Conservation (phyloP, 2,797 vertebrate genomes). For the Pangasius djambal region DNA sequence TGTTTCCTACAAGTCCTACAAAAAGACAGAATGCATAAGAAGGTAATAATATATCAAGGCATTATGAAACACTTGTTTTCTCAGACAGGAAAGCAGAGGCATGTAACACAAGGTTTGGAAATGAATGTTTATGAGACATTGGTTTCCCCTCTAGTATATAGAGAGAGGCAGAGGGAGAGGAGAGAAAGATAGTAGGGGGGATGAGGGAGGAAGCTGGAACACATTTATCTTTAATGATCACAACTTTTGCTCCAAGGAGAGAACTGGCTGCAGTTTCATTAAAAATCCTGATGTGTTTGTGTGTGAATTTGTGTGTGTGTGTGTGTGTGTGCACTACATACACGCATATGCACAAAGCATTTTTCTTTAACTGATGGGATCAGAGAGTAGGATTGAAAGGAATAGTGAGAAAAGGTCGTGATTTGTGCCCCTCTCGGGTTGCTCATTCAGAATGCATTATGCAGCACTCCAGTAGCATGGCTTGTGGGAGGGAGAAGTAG, state of each 20-base stretch:
- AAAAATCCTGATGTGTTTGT: conserved; percentile 50
- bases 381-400: background rate
- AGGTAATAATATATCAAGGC: background rate
- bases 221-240: conserved; percentile 76
- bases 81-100: conserved; percentile 44
- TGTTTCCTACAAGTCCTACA: background rate
- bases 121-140: conserved; percentile 52
- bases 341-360: conserved; percentile 53
- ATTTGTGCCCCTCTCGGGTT: conserved; percentile 6
- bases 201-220: conserved; percentile 57
- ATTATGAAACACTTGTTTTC: conserved; percentile 46
- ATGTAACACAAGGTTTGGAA: conserved; percentile 42
- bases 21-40: conserved; percentile 22
- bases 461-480: conserved; percentile 29
- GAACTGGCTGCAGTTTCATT: conserved; percentile 64
- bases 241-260: conserved; percentile 64
- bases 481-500: conserved; percentile 18
- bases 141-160: conserved; percentile 29
- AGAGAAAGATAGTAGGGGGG: background rate
- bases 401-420: background rate
- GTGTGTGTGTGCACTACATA: conserved; percentile 18
- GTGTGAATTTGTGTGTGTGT: conserved; percentile 11
- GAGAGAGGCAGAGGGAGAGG: background rate
- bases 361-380: conserved; percentile 32
- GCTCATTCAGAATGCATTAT: conserved; percentile 45